Conservation (phyloP, 2,113 vertebrate genomes). For the Eolophus roseicapilla region DNA sequence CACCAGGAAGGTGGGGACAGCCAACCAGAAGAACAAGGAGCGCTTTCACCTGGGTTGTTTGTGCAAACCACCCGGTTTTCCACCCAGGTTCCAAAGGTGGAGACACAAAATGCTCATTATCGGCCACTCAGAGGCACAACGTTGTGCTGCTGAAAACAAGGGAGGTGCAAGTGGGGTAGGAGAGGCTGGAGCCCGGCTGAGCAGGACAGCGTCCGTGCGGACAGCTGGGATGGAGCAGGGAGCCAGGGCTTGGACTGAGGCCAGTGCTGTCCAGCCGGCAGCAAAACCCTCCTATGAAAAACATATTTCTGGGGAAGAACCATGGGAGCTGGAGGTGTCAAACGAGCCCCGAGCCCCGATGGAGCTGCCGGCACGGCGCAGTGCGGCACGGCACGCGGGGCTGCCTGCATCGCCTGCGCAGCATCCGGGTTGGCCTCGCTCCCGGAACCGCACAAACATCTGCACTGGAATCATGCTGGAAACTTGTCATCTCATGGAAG, state of each 20-base stretch:
- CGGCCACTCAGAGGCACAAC: too few relatives aligned
- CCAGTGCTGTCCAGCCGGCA: not conserved
- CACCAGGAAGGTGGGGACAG: fast-evolving
- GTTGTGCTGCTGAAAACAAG: too few relatives aligned
- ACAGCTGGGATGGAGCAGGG: not conserved
- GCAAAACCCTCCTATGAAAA: not conserved
- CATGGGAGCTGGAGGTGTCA: not conserved
- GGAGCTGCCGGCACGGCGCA: fast-evolving
- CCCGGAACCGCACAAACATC: conserved; percentile 56
- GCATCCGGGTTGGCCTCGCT: conserved; percentile 32
- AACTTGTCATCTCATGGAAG: conserved; percentile 1
- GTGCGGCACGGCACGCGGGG: not conserved
- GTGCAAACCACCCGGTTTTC: not conserved
- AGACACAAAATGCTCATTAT: not conserved
- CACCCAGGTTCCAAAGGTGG: not conserved
- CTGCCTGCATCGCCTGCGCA: not conserved
- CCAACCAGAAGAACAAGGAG: fast-evolving
- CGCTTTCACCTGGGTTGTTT: not conserved
- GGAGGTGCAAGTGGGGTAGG: not conserved
- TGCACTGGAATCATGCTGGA: conserved; percentile 41
- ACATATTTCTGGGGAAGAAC: not conserved
- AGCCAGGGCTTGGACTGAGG: not conserved
- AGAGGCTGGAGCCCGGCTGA: not conserved
- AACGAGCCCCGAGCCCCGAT: not conserved
- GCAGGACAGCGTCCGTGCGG: fast-evolving